Evolutionary conservation across 2,797 vertebrate species (phyloP).

Genomic region (Acipenser transmontanus): DNA sequence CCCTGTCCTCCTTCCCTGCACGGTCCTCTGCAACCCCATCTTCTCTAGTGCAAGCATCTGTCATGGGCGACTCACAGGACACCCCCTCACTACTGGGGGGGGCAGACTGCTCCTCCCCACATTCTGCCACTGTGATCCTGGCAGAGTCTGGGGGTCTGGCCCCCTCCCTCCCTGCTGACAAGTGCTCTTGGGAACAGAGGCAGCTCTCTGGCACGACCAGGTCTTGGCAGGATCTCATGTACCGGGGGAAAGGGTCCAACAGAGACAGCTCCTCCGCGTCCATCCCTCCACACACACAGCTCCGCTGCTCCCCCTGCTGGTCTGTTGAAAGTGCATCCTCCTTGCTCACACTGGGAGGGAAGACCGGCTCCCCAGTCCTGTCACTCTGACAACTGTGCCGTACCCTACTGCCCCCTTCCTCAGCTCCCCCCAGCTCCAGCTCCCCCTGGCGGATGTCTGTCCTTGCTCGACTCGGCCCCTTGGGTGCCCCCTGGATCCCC

Average conservation of each 20-base stretch:
- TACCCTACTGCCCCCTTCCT: slow-evolving; percentile 19
- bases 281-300: slow-evolving; percentile 44
- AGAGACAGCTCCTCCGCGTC: slow-evolving; percentile 59
- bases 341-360: slow-evolving; percentile 31
- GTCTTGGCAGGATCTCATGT: slow-evolving; percentile 66
- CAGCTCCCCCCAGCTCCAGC: slow-evolving; percentile 38
- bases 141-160: slow-evolving; percentile 24
- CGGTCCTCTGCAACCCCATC: slow-evolving; percentile 37
- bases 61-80: slow-evolving; percentile 22
- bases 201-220: slow-evolving; percentile 59
- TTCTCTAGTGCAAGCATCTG: slow-evolving; percentile 50
- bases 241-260: slow-evolving; percentile 60
- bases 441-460: neutral
- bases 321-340: slow-evolving; percentile 19
- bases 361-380: neutral
- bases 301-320: slow-evolving; percentile 24
- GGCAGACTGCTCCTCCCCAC: neutral
- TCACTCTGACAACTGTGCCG: slow-evolving; percentile 19
- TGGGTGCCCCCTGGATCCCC: slow-evolving; percentile 66
- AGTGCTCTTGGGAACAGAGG: slow-evolving; percentile 24
- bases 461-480: slow-evolving; percentile 26
- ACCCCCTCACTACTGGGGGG: slow-evolving; percentile 8
- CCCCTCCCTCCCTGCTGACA: slow-evolving; percentile 15
- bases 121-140: slow-evolving; percentile 11
- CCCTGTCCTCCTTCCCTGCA: slow-evolving; percentile 48